These are phyloP conservation scores for Papilio machaon DNA, from an alignment of 1,140 invertebrate genomes.

Conservation along the genomic window DNA sequence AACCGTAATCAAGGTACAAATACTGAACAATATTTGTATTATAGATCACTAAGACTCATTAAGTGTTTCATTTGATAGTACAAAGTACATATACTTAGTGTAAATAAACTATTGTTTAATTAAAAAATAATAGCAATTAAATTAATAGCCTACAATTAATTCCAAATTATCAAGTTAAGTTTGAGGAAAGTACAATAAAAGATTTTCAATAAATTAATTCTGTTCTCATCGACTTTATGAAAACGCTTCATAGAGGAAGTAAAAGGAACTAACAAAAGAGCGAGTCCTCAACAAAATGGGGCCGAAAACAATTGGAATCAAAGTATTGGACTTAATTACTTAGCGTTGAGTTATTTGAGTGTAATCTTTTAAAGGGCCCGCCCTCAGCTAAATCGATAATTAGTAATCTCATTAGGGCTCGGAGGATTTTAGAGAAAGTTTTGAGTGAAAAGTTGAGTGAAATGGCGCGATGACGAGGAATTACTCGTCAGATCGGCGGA, in stretches of 20 bases:
- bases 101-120: background rate
- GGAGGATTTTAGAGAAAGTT: conserved; percentile 51
- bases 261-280: conserved; percentile 32
- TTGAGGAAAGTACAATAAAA: background rate
- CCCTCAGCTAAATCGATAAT: conserved; percentile 55
- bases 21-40: background rate
- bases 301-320: conserved; percentile 47
- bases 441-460: conserved; percentile 54
- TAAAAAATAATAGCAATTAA: background rate
- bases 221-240: background rate
- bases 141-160: background rate
- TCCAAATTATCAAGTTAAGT: conserved; percentile 6
- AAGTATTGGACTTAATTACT: conserved; percentile 61
- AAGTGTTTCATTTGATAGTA: background rate
- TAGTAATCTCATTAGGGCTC: conserved; percentile 57
- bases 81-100: background rate
- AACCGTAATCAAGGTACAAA: conserved; percentile 6
- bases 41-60: background rate
- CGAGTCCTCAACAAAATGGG: conserved; percentile 40
- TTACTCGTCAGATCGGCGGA: background rate
- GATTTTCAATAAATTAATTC: conserved; percentile 28
- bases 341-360: conserved; percentile 50
- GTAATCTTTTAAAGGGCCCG: conserved; percentile 50
- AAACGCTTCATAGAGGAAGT: conserved; percentile 41
- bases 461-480: conserved; percentile 23